Evolutionary conservation across 2,113 vertebrate species (phyloP).

Genomic region (Emydocephalus ijimae): DNA sequence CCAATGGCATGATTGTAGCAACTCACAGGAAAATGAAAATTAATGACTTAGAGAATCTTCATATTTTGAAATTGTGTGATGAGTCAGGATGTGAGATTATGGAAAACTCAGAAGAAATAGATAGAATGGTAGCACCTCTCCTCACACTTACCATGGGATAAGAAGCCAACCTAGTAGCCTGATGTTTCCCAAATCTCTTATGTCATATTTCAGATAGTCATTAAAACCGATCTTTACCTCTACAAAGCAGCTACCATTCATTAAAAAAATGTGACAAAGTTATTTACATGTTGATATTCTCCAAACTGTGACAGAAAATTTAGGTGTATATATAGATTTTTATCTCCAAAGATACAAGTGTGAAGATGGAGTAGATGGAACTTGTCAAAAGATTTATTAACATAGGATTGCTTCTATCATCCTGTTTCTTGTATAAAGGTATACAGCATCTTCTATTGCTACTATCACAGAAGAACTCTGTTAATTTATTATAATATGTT

Average conservation of each 20-base stretch:
- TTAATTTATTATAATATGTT: slow-evolving; percentile 27
- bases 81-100: neutral
- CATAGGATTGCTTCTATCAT: slow-evolving; percentile 46
- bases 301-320: slow-evolving; percentile 33
- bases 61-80: neutral
- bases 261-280: slow-evolving; percentile 24
- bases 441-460: slow-evolving; percentile 40
- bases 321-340: slow-evolving; percentile 46
- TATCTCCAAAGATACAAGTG: slow-evolving; percentile 42
- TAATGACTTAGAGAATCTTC: neutral
- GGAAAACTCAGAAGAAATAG: neutral
- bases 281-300: slow-evolving; percentile 35
- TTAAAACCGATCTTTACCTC: neutral
- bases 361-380: slow-evolving; percentile 61
- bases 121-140: too few relatives aligned
- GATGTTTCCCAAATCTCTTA: neutral
- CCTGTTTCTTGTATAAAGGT: slow-evolving; percentile 35
- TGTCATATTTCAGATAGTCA: neutral
- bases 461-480: slow-evolving; percentile 28
- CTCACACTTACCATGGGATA: neutral
- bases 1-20: neutral
- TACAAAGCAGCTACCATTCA: slow-evolving; percentile 15
- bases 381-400: slow-evolving; percentile 61
- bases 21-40: neutral
- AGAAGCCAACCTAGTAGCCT: neutral